These are phyloP conservation scores for Lichenostomus cassidix DNA, from an alignment of 2,113 vertebrate genomes.

Conservation along the genomic window DNA sequence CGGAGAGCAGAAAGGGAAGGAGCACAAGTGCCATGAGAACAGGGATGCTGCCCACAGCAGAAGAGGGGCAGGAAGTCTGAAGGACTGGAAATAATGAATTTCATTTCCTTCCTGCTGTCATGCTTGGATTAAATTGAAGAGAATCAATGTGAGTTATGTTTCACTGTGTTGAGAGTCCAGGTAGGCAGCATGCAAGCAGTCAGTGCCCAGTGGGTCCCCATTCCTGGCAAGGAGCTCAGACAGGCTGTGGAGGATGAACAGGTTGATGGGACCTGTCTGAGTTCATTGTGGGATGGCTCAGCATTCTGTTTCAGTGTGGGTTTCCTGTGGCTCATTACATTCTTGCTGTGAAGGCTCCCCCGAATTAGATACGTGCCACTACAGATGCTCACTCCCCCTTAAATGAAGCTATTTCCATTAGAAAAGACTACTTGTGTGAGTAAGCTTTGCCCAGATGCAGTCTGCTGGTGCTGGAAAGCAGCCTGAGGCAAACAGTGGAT, in stretches of 20 bases:
- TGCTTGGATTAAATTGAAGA: background rate
- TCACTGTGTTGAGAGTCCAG: background rate
- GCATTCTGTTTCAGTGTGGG: background rate
- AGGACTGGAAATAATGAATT: background rate
- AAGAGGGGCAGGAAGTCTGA: background rate
- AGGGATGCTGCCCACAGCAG: background rate
- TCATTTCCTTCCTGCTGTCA: background rate
- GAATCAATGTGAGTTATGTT: background rate
- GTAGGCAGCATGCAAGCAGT: background rate
- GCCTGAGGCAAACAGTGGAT: background rate
- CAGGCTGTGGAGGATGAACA: background rate
- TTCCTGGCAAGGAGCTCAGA: background rate
- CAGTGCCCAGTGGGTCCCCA: background rate
- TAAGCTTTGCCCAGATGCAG: slow-evolving; percentile 13
- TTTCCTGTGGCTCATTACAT: background rate
- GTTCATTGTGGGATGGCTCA: background rate
- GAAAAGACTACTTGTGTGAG: slow-evolving; percentile 14
- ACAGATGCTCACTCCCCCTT: slow-evolving; percentile 18
- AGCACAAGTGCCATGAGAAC: background rate
- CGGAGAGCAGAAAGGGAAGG: background rate
- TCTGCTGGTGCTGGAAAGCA: background rate
- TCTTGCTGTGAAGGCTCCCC: background rate
- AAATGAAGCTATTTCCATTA: slow-evolving; percentile 41
- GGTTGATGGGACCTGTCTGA: rapidly evolving
- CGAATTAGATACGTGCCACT: background rate